Evolutionary conservation across 2,113 vertebrate species (phyloP), one percentile per base, ranked within the genome.

Genomic region (Cromileptes altivelis): DNA sequence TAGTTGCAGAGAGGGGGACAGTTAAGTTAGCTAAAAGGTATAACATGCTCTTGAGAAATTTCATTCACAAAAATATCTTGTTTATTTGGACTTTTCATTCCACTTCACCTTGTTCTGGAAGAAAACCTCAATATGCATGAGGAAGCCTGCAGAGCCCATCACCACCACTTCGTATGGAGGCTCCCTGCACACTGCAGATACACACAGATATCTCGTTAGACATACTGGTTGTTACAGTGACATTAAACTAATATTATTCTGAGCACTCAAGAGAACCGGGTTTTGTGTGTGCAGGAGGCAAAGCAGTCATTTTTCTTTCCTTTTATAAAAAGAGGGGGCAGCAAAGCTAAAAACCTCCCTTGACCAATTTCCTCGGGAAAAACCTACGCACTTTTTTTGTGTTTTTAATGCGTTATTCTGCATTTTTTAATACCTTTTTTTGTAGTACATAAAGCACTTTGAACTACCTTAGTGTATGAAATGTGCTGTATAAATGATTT

Each of bases 61-160:
- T 37, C 33, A 37, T 37, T 15, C 40, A 70, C 15, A 15, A 45
- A 63, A 76, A 18, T 2, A 1, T 23, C 14, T 40, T 64, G 18
- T 65, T 17, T 0, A 10, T 27, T 92, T 14, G 14, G 40, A 45
- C 25, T 63, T 65, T 4, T n/a, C 52, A 10, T 37, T 37, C 33
- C 33, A 37, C 6, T 37, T 8, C 50, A 98, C 98, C 98, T 97
- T 99, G 94, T 99, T 99, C 92, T 97, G 99, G 95, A 99, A 99
- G 96, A 99, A 96, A 82, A 99, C 98, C 94, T 99, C 98, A 72
- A 99, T 99, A 56, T 97, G 98, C 97, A 99, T 1, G 47, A 68
- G 47, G 47, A 52, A 68, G 65, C 18, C 17, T 1, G 0, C 23
- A 4, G 25, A 52, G 25, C 67, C 67, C 0, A 11, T 52, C 49